Conservation (phyloP, 2,888 invertebrate genomes). For the Drosophila greeni region DNA sequence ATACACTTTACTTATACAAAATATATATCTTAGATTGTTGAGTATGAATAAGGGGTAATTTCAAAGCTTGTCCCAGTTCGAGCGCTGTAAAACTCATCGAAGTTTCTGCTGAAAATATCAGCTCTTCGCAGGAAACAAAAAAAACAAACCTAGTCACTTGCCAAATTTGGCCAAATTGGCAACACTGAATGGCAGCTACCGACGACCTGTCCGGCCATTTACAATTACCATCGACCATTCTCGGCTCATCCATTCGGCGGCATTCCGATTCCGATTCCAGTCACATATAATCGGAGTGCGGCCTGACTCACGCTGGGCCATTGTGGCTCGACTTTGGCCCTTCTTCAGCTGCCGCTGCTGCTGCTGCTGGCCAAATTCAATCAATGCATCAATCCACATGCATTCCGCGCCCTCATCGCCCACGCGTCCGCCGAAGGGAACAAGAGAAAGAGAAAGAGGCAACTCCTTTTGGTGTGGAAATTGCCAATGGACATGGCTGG, state of each 20-base stretch:
- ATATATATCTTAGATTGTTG: not conserved
- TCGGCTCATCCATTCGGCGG: constrained; percentile 15
- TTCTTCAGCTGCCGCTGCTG: constrained; percentile 57
- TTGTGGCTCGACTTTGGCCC: constrained; percentile 50
- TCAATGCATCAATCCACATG: constrained; percentile 68
- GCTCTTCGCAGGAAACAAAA: not conserved
- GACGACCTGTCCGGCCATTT: constrained; percentile 44
- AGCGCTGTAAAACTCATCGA: constrained; percentile 8
- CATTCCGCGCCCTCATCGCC: constrained; percentile 37
- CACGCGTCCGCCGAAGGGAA: constrained; percentile 42
- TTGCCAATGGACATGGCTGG: constrained; percentile 58
- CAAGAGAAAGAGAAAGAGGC: constrained; percentile 29
- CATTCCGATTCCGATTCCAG: constrained; percentile 38
- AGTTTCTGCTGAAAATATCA: constrained; percentile 2
- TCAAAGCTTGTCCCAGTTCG: constrained; percentile 16
- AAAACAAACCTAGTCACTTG: constrained; percentile 36
- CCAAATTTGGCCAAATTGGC: constrained; percentile 46
- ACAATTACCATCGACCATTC: constrained; percentile 40
- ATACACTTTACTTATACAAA: not conserved
- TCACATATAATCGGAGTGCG: constrained; percentile 58
- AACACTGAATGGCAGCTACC: constrained; percentile 45
- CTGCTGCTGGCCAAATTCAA: constrained; percentile 65
- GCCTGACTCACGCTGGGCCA: constrained; percentile 46
- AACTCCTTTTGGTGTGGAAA: constrained; percentile 39
- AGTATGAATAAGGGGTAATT: not conserved